Conservation (phyloP, 2,888 invertebrate species). For the Meliscaeva auricollis region DNA sequence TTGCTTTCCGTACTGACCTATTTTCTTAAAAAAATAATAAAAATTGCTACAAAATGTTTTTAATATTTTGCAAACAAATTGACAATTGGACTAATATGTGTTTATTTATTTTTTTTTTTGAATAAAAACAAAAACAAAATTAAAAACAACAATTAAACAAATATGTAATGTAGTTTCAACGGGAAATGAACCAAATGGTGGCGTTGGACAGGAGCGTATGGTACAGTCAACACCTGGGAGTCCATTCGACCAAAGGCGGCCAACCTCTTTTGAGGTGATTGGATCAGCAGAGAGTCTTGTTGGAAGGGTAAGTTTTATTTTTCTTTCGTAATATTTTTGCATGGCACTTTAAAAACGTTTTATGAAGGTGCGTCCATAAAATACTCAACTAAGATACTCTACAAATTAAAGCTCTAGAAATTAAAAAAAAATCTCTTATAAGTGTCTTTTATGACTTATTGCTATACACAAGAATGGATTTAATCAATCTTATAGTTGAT, state of each 20-base stretch:
- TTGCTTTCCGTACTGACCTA: slow-evolving; percentile 1
- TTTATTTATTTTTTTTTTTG: slow-evolving; percentile 13
- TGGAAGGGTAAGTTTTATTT: slow-evolving; percentile 89
- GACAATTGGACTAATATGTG: not conserved
- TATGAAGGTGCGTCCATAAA: too few relatives aligned
- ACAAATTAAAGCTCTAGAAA: too few relatives aligned
- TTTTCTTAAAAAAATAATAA: not conserved
- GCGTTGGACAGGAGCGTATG: slow-evolving; percentile 85
- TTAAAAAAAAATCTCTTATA: too few relatives aligned
- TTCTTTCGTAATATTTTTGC: too few relatives aligned
- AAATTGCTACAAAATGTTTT: not conserved
- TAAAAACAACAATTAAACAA: not conserved
- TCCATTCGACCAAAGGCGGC: slow-evolving; percentile 88
- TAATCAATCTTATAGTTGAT: too few relatives aligned
- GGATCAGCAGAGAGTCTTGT: slow-evolving; percentile 98
- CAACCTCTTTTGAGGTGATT: slow-evolving; percentile 91
- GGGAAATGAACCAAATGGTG: slow-evolving; percentile 78
- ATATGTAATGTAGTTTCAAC: slow-evolving; percentile 43
- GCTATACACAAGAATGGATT: too few relatives aligned
- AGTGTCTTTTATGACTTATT: too few relatives aligned
- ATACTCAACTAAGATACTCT: not conserved
- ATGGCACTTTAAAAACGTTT: too few relatives aligned
- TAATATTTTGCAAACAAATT: not conserved
- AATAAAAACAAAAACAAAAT: slow-evolving; percentile 12
- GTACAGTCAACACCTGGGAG: slow-evolving; percentile 89